Evolutionary conservation across 2,888 invertebrate species (phyloP), one percentile per base, ranked within the genome.

Genomic region (Steinernema carpocapsae): DNA sequence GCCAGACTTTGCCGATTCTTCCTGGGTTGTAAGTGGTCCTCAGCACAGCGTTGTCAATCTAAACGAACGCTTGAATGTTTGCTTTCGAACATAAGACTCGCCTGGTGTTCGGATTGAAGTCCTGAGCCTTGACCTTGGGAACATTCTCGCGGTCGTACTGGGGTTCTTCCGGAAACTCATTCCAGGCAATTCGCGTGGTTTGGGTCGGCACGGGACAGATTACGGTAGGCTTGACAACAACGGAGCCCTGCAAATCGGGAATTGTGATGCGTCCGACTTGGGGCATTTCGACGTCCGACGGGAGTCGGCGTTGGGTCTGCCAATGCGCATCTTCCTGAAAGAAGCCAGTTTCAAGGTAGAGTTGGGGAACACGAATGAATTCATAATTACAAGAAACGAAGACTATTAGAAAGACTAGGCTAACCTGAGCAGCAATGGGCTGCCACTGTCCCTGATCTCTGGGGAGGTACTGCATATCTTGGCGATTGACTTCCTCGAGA

Each of bases 101-200:
- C 80, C 74, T 83, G 77, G 73, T 83, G 82, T 26, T 82, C 82
- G 32, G 83, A 14, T 78, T 79, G 82, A 86, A 86, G 12, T 86
- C 86, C 72, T 87, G 86, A 7, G 84, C 82, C 59, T 83, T 81
- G 37, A 84, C 84, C 22, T 76, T 76, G 12, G 86, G 86, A 17
- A 82, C 86, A 0, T 77, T 70, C 26, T 74, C 77, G 1, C 75
- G 74, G 59, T 84, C 85, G 17, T 73, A 48, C 70, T 77, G 56
- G 4, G 46, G 29, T 71, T 86, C 85, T 64, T 84, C 85, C 0
- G 83, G 86, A 76, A 84, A 86, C 73, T 86, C 86, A 75, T 85
- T 83, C 86, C 86, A 86, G 71, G 80, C 72, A 10, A 84, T 51
- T 77, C 77, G 81, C 77, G 71, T 83, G 78, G 76, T 83, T 79